Conservation (phyloP, 2,113 vertebrate genomes). For the Psammodynastes pulverulentus region DNA sequence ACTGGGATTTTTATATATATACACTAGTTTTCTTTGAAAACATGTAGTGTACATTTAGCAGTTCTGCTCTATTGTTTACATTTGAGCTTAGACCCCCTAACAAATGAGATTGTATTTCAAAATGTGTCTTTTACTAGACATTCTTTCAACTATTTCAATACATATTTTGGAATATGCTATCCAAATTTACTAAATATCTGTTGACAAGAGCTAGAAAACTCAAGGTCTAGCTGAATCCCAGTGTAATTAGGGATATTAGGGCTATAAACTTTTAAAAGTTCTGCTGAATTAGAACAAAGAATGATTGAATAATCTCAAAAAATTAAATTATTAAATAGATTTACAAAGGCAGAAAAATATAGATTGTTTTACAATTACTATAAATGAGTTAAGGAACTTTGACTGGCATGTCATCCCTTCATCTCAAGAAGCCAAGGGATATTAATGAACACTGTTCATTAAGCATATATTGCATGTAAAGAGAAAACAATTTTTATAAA, state of each 20-base stretch:
- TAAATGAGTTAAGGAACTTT: not conserved
- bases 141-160: not conserved
- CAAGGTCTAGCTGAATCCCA: not conserved
- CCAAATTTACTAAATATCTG: not conserved
- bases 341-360: not conserved
- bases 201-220: not conserved
- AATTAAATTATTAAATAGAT: not conserved
- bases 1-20: not conserved
- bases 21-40: not conserved
- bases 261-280: not conserved
- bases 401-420: not conserved
- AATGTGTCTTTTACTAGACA: not conserved
- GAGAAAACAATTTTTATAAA: too few species aligned
- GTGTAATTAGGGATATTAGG: not conserved
- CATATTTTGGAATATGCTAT: not conserved
- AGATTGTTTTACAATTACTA: not conserved
- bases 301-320: not conserved
- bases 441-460: not conserved
- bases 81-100: not conserved
- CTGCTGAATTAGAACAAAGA: not conserved
- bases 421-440: not conserved
- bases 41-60: not conserved
- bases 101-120: not conserved
- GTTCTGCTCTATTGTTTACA: not conserved
- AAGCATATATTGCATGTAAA: too few species aligned